Base-by-base conservation (phyloP, 2,888 invertebrate genomes). In the Amitus sp. region DNA sequence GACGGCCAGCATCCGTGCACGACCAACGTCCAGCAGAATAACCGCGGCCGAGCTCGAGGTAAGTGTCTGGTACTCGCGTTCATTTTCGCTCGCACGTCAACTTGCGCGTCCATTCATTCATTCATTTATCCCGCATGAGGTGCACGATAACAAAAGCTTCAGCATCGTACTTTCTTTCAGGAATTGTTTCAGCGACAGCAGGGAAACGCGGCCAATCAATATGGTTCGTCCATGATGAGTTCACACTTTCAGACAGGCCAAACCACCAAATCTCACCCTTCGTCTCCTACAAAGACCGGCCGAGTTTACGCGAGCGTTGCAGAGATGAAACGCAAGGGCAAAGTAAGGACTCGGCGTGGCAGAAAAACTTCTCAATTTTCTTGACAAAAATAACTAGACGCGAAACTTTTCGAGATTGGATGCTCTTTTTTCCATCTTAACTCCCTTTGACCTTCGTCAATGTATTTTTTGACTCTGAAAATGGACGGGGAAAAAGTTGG, bases 241-340 rank as follows among this genome's bases (percentile, higher is more conserved):
- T 90, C 92, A 23, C 89, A 91, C 50, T 91, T 91, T 79, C 90
- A 91, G 84, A 85, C 86, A 66, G 86, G 84, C 66, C 78, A 77
- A 53, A 67, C 76, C 43, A 77, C 85, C 48, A 85, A 85, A 73
- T 89, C 89, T 55, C 90, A 89, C 57, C 88, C 89, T 19, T 86
- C 87, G 69, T 90, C 91, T 7, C 91, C 91, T 4, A 88, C 91
- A 52, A 87, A 87, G 70, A 84, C 88, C 46, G 84, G 84, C 28
- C 84, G 90, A 60, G 95, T 95, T 33, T 96, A 96, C 83, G 94
- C 95, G 40, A 96, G 95, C 77, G 96, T 96, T 39, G 94, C 96
- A 0, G 96, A 96, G 82, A 96, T 96, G 96, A 96, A 96, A 82
- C 88, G 96, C 53, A 91, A 92, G 82, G 90, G 87, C 69, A 91